Base-by-base conservation (phyloP, 2,113 vertebrate species). In the Saguinus midas region DNA sequence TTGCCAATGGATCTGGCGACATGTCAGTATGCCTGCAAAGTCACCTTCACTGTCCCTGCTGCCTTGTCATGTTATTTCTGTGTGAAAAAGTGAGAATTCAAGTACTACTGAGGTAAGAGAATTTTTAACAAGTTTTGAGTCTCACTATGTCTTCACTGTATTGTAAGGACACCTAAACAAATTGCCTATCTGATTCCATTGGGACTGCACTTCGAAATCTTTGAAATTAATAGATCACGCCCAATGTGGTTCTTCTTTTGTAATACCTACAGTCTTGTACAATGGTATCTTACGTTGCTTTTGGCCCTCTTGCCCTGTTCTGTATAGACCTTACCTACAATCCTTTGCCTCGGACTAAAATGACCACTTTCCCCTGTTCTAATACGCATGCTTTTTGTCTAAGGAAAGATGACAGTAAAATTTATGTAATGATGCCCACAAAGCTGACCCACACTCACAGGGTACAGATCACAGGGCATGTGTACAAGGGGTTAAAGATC, bases 241-340 rank as follows among this genome's bases (percentile, higher is more conserved):
- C 13, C 27, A 32, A 7, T 2, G 8, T 64, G 68, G 21, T n/a
- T 10, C 12, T 32, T 48, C 35, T 52, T 66, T 57, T 68, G 40
- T 12, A 37, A 37, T 13, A 29, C 18, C 3, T 2, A 25, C 6
- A 18, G 29, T 27, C 25, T 2, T 16, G 14, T 7, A 8, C 29
- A n/a, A 40, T n/a, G 12, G 48, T 35, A 13, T 20, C 2, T 11
- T 25, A 1, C 9, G 32, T 35, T 73, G 16, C 21, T 29, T 25
- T 75, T 50, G 29, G 45, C 10, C 6, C 29, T 25, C 21, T 11
- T 17, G 5, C 9, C 18, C 40, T 40, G 57, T 0, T 0, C 23
- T 72, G 10, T 17, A 37, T 3, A 4, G 4, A 32, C 16, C 23
- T 50, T 6, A 52, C 27, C 9, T n/a, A 10, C n/a, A 20, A 18